A percentile compares a stretch with the other conserved stretches of the same genome.
These are phyloP conservation scores for Paedocypris sp. DNA, from an alignment of 2,113 vertebrate species.

Conservation along the genomic window DNA sequence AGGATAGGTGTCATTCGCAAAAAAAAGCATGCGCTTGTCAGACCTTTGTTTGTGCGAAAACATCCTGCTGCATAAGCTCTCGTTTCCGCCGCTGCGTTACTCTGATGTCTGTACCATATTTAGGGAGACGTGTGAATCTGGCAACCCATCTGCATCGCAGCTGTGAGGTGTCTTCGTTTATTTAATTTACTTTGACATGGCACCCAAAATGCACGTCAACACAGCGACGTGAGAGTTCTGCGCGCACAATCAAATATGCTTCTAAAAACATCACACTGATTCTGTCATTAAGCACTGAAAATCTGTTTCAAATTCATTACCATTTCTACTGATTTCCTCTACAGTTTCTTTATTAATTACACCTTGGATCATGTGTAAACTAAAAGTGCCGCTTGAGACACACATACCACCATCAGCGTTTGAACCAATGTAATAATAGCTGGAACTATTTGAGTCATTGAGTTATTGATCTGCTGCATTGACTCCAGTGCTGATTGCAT, in stretches of 20 bases:
- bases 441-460: not conserved
- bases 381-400: no score
- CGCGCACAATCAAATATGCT: not conserved
- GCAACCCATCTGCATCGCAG: constrained; percentile 20
- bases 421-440: not conserved
- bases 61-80: not conserved
- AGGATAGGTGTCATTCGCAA: not conserved
- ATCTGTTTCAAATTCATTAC: no score
- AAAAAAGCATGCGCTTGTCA: not conserved
- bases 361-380: no score
- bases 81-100: not conserved
- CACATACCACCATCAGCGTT: not conserved
- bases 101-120: not conserved
- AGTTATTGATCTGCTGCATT: constrained; percentile 22
- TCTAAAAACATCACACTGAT: not conserved
- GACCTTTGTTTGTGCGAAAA: not conserved
- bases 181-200: constrained; percentile 11
- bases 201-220: not conserved
- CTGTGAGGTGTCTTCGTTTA: not conserved
- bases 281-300: not conserved
- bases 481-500: constrained; percentile 19
- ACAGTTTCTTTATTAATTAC: not conserved
- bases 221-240: not conserved
- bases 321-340: not conserved
- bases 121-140: not conserved